Evolutionary conservation across 2,888 invertebrate genomes (phyloP).

Genomic region (Ypsolopha scabrella): DNA sequence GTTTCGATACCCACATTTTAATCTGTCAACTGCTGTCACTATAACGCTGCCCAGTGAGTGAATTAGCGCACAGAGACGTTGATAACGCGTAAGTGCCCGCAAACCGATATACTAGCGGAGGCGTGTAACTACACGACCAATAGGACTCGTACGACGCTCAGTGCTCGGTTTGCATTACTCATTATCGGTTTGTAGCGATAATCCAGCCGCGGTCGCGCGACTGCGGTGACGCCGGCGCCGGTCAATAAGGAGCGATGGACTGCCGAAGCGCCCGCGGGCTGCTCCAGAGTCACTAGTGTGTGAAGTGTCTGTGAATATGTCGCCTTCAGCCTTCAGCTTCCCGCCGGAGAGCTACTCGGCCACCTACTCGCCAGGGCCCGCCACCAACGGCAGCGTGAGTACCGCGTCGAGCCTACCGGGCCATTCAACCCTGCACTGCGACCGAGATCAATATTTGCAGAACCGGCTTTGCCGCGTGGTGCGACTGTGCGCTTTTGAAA

Average conservation of each 20-base stretch:
- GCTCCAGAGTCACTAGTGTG: too few relatives aligned
- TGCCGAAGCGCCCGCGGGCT: conserved; percentile 4
- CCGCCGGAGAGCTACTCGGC: conserved; percentile 60
- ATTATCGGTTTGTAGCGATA: conserved; percentile 50
- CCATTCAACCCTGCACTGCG: conserved; percentile 50
- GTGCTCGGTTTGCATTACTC: conserved; percentile 48
- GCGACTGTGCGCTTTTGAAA: too few relatives aligned
- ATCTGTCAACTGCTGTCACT: too few relatives aligned
- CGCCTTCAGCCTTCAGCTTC: conserved; percentile 39
- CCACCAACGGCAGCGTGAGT: conserved; percentile 45
- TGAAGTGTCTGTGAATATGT: too few relatives aligned
- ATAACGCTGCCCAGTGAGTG: too few relatives aligned
- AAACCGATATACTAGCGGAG: conserved; percentile 14
- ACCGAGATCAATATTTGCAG: conserved; percentile 24
- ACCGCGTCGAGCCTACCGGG: conserved; percentile 22
- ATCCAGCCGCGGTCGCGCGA: conserved; percentile 31
- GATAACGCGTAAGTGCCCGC: conserved; percentile 23
- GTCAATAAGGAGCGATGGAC: conserved; percentile 41
- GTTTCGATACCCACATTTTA: too few relatives aligned
- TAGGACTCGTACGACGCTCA: conserved; percentile 32
- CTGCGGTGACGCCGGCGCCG: conserved; percentile 2
- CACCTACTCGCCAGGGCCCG: conserved; percentile 40
- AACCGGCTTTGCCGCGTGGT: conserved; percentile 2
- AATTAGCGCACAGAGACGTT: conserved; percentile 13
- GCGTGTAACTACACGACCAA: conserved; percentile 28